These are phyloP conservation scores for Tyto alba DNA, from an alignment of 2,113 vertebrate species.

Conservation along the genomic window DNA sequence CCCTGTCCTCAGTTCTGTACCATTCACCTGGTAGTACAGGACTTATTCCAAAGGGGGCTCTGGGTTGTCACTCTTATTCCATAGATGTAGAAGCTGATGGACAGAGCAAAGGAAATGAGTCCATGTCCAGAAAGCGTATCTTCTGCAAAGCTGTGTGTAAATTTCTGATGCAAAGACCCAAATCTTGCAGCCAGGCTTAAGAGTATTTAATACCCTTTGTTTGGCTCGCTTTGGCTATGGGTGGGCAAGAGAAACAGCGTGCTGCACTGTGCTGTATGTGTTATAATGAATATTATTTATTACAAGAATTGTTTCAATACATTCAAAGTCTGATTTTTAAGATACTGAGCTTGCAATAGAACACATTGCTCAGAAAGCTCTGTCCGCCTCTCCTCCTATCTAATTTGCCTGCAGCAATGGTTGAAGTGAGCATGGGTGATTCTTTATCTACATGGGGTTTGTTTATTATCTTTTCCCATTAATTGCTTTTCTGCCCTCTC, in stretches of 20 bases:
- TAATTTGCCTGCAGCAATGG: not conserved
- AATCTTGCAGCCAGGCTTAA: not conserved
- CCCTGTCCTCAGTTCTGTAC: not conserved
- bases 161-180: not conserved
- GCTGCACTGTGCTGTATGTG: not conserved
- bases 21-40: not conserved
- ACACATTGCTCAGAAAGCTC: not conserved
- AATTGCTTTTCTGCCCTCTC: not conserved
- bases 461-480: conserved; percentile 1
- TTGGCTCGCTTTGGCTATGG: not conserved
- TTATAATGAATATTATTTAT: not conserved
- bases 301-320: not conserved
- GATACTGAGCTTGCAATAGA: not conserved
- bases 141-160: not conserved
- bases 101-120: not conserved
- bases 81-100: not conserved
- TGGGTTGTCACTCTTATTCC: not conserved
- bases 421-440: not conserved
- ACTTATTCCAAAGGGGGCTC: not conserved
- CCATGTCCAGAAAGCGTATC: not conserved
- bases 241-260: not conserved
- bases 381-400: not conserved
- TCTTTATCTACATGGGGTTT: not conserved
- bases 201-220: not conserved
- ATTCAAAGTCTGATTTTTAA: not conserved